These are phyloP conservation scores for Ferdinandea cuprea DNA, from an alignment of 2,888 invertebrate species.

Conservation along the genomic window DNA sequence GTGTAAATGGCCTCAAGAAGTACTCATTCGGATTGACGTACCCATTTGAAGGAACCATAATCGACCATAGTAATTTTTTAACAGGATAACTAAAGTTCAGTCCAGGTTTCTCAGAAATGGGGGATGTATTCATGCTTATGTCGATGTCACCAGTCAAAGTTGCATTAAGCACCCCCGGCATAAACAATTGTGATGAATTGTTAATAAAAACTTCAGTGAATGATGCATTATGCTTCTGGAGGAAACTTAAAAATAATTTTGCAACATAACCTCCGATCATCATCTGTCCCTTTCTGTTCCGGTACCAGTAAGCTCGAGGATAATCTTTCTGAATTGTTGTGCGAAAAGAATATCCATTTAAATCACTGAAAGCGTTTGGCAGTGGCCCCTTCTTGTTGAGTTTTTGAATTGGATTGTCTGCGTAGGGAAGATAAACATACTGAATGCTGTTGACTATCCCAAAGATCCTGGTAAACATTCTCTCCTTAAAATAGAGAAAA, in stretches of 20 bases:
- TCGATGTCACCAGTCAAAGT: constrained; percentile 19
- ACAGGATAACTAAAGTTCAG: constrained; percentile 40
- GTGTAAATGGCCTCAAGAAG: constrained; percentile 32
- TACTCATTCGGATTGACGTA: constrained; percentile 25
- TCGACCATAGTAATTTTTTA: background rate
- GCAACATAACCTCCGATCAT: constrained; percentile 32
- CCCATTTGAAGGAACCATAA: constrained; percentile 35
- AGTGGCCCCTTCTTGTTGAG: background rate
- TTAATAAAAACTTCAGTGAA: constrained; percentile 31
- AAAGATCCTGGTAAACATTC: constrained; percentile 55
- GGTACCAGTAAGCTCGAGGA: constrained; percentile 37
- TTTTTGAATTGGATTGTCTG: background rate
- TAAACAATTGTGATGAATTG: constrained; percentile 16
- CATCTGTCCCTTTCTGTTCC: background rate
- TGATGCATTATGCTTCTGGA: constrained; percentile 41
- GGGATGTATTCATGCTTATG: constrained; percentile 47
- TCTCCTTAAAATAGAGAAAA: too few relatives aligned
- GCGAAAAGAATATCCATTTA: constrained; percentile 45
- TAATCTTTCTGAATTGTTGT: constrained; percentile 39
- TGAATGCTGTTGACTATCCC: background rate
- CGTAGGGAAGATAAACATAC: constrained; percentile 33
- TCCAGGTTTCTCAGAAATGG: background rate
- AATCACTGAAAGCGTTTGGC: constrained; percentile 17
- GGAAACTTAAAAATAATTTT: constrained; percentile 20
- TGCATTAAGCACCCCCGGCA: constrained; percentile 22